Conservation (phyloP, 1,140 invertebrate genomes). For the Drosophila quadrilineata region DNA sequence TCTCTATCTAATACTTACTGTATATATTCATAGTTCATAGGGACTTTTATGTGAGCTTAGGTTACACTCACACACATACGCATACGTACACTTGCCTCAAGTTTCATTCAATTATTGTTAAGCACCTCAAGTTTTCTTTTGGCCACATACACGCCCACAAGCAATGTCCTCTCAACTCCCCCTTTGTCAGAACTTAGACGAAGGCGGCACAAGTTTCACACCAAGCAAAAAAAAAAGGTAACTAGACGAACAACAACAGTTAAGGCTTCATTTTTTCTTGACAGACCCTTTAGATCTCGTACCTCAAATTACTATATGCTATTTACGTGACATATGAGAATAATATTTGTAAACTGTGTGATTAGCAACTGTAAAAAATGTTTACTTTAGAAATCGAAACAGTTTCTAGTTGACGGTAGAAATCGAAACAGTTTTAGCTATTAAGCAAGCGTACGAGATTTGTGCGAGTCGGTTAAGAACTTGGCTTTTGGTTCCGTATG, state of each 20-base stretch:
- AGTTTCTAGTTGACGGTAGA: no score
- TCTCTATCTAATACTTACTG: not conserved
- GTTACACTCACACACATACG: constrained; percentile 6
- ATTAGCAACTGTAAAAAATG: constrained; percentile 25
- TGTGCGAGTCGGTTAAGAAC: no score
- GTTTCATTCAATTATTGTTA: constrained; percentile 79
- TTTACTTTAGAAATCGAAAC: no score
- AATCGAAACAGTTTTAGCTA: no score
- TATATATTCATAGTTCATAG: no score
- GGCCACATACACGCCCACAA: constrained; percentile 58
- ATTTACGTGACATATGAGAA: no score
- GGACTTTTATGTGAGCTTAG: not conserved
- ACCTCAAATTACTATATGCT: no score
- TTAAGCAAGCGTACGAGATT: no score
- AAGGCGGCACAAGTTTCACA: no score
- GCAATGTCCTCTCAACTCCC: constrained; percentile 5
- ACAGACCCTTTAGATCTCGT: no score
- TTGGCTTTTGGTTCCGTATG: constrained; percentile 43
- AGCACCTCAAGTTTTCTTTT: constrained; percentile 78
- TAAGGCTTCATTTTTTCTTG: no score
- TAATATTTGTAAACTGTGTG: constrained; percentile 3
- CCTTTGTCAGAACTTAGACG: not conserved
- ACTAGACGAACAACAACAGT: constrained; percentile 43
- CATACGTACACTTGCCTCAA: constrained; percentile 63
- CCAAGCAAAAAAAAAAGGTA: constrained; percentile 62